These are phyloP conservation scores for Oxystoma pomonae DNA, from an alignment of 2,888 invertebrate genomes.

Conservation along the genomic window DNA sequence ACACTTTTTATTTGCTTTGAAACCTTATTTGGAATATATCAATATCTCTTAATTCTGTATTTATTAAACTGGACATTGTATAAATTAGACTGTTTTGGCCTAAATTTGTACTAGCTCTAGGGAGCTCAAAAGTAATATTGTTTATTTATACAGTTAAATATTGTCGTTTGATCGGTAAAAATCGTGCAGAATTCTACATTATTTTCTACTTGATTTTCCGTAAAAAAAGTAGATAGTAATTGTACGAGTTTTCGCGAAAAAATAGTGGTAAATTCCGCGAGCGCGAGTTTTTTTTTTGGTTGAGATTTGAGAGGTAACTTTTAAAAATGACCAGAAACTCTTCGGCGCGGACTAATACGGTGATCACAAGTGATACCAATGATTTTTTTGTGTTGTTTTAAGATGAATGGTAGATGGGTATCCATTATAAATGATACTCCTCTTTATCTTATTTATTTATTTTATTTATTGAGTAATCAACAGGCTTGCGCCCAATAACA, in stretches of 20 bases:
- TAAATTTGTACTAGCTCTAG: too few relatives aligned
- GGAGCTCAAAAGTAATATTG: too few relatives aligned
- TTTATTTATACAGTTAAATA: not conserved
- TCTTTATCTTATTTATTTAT: too few relatives aligned
- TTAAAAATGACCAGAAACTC: conserved; percentile 28
- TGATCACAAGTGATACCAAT: conserved; percentile 28
- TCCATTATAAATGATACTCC: too few relatives aligned
- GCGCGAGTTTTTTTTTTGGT: not conserved
- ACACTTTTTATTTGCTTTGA: too few relatives aligned
- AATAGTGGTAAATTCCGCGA: not conserved
- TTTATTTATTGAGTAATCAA: too few relatives aligned
- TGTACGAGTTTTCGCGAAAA: not conserved
- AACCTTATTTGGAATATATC: too few relatives aligned
- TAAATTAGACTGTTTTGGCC: too few relatives aligned
- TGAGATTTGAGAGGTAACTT: not conserved
- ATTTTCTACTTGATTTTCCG: not conserved
- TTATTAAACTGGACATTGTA: too few relatives aligned
- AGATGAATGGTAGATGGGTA: too few relatives aligned
- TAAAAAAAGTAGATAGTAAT: not conserved
- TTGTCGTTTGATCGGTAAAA: not conserved
- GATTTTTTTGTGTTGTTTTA: not conserved
- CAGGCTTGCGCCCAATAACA: too few relatives aligned
- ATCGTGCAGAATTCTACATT: not conserved
- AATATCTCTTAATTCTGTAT: too few relatives aligned
- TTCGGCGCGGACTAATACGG: conserved; percentile 40